These are phyloP conservation scores for Euspilapteryx auroguttella DNA, from an alignment of 2,888 invertebrate genomes.

Conservation along the genomic window DNA sequence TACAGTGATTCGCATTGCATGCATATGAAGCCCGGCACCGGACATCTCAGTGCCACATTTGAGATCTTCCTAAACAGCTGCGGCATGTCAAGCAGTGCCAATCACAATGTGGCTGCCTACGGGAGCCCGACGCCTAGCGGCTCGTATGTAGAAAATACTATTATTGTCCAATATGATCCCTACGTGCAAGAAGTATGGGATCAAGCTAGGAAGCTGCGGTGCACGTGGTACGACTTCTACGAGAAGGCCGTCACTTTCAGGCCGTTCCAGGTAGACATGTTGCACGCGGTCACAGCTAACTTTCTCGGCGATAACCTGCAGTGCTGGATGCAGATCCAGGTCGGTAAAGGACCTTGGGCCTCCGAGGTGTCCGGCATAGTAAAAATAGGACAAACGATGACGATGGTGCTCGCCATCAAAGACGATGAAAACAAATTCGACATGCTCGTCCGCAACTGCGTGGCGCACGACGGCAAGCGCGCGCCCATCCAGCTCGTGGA, in stretches of 20 bases:
- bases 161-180: conserved; percentile 93
- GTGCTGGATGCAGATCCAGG: conserved; percentile 98
- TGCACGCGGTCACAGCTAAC: conserved; percentile 93
- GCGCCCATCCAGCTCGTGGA: conserved; percentile 92
- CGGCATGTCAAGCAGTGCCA: conserved; percentile 92
- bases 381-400: conserved; percentile 96
- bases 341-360: conserved; percentile 97
- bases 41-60: conserved; percentile 88
- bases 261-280: conserved; percentile 95
- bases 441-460: conserved; percentile 92
- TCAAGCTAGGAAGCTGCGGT: conserved; percentile 87
- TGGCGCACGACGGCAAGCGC: conserved; percentile 91
- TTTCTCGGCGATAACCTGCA: conserved; percentile 94
- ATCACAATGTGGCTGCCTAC: conserved; percentile 81
- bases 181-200: conserved; percentile 96
- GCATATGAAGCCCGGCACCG: conserved; percentile 88
- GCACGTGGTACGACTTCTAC: conserved; percentile 96
- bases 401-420: conserved; percentile 94
- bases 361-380: conserved; percentile 94
- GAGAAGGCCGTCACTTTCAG: conserved; percentile 94
- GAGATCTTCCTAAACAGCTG: conserved; percentile 93
- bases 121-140: conserved; percentile 90
- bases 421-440: conserved; percentile 96
- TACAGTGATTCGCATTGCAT: conserved; percentile 91
- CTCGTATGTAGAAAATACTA: conserved; percentile 92